Percentiles rank a stretch among this genome's conserved stretches.
Conservation (phyloP, 2,113 vertebrate genomes). For the Tiliqua scincoides region DNA sequence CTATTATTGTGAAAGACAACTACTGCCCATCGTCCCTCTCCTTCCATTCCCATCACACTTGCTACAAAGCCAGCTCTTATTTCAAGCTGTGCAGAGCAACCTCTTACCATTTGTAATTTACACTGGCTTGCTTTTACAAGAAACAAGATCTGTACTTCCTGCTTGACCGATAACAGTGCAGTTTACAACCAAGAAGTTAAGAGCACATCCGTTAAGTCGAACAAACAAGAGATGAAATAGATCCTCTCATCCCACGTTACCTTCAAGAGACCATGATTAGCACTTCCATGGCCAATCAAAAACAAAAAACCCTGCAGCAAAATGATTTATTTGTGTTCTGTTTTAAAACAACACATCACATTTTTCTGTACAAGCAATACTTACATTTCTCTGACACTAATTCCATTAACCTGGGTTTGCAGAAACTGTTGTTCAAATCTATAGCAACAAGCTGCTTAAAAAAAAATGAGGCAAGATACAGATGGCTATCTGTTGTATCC, state of each 20-base stretch:
- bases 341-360: neutral
- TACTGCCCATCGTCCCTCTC: neutral
- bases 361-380: neutral
- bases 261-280: neutral
- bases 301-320: neutral
- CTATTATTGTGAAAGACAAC: neutral
- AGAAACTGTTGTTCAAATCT: neutral
- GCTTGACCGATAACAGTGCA: conserved; percentile 6
- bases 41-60: neutral
- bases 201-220: conserved; percentile 3
- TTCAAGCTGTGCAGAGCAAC: neutral
- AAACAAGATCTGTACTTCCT: conserved; percentile 23
- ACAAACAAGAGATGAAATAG: conserved; percentile 1
- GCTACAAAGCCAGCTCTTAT: neutral
- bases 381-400: neutral
- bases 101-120: conserved; percentile 20
- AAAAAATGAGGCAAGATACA: neutral
- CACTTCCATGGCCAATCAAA: neutral
- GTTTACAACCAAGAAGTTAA: conserved; percentile 25
- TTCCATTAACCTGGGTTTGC: neutral
- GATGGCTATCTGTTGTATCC: neutral
- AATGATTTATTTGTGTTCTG: conserved; percentile 2
- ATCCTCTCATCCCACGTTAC: conserved; percentile 1
- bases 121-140: conserved; percentile 11
- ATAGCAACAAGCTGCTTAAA: neutral